A percentile compares a stretch with the other conserved stretches of the same genome.
phyloP scores from a whole-genome alignment of 2,888 invertebrate genomes.

The Hyposoter dolosus region DNA sequence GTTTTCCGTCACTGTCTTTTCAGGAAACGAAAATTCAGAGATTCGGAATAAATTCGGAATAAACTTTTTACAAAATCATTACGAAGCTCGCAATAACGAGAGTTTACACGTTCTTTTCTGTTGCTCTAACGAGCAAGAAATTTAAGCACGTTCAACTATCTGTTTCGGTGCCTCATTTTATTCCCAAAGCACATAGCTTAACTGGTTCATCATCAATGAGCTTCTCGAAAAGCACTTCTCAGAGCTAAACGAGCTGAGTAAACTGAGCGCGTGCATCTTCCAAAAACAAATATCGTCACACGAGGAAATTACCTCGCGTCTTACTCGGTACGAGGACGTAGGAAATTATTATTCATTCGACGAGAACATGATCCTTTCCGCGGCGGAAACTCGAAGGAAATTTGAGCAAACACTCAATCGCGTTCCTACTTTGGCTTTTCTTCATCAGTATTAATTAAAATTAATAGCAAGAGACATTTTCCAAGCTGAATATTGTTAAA shows the following conservation, averaged over 20 bases:
- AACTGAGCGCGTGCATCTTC: slow-evolving; percentile 32
- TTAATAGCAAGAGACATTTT: background rate
- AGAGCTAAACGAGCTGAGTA: slow-evolving; percentile 1
- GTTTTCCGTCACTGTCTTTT: background rate
- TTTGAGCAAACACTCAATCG: background rate
- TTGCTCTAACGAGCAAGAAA: slow-evolving; percentile 60
- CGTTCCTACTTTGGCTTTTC: background rate
- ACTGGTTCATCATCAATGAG: slow-evolving; percentile 42
- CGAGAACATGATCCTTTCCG: background rate
- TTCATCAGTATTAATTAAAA: background rate
- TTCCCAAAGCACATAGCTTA: slow-evolving; percentile 8
- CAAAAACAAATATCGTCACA: slow-evolving; percentile 36
- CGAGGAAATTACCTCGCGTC: background rate
- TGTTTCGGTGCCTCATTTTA: background rate
- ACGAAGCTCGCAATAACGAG: slow-evolving; percentile 15
- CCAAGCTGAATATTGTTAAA: background rate
- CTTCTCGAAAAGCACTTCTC: background rate
- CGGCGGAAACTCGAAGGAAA: background rate
- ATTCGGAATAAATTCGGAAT: too few relatives aligned
- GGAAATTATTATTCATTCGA: slow-evolving; percentile 12
- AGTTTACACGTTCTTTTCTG: slow-evolving; percentile 53
- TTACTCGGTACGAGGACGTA: background rate
- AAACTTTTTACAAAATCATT: background rate
- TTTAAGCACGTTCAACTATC: slow-evolving; percentile 17
- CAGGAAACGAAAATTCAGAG: background rate